Base-by-base conservation (phyloP, 1,140 invertebrate species). In the Arion vulgaris region DNA sequence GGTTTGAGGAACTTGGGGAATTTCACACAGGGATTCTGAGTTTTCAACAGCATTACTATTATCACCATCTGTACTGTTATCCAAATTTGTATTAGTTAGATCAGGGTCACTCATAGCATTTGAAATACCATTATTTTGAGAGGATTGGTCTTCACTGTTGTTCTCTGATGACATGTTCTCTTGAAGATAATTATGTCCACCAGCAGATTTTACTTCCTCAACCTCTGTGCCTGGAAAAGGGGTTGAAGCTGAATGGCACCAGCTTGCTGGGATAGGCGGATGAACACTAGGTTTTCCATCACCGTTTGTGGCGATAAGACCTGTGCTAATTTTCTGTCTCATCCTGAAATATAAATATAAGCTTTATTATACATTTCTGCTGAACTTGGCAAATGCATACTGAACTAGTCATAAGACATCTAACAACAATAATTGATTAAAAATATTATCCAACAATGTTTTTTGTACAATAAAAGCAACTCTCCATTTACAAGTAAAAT, bases 301-400 rank as follows among this genome's bases (percentile, higher is more conserved):
- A 74, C 69, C 49, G n/a, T 62, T 81, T 17, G 69, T 74, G 28
- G 71, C 71, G n/a, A 81, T 62, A 49, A 81, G 71, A 62, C 71
- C 80, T 53, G 69, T 45, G 71, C 23, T 74, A 32, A 81, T 53
- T 81, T 81, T 81, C 23, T 51, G 73, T 81, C 51, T 81, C 80
- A 81, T 81, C 45, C 80, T 81, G 71, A 51, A 81, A 73, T 4
- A 57, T 26, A 80, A 76, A 32, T 26, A 53, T 28, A 76, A 51
- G 15, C 23, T 45, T 45, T 45, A 5, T 45, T 7, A 45, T 45
- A 45, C 5, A 45, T 45, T 45, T 15, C 41, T 45, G n/a, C n/a
- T n/a, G n/a, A n/a, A n/a, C n/a, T n/a, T n/a, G n/a, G n/a, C n/a
- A n/a, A n/a, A n/a, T n/a, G n/a, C n/a, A n/a, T n/a, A n/a, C n/a